phyloP scores from a whole-genome alignment of 2,797 vertebrate genomes.

The Pseudochaenichthys georgianus region DNA sequence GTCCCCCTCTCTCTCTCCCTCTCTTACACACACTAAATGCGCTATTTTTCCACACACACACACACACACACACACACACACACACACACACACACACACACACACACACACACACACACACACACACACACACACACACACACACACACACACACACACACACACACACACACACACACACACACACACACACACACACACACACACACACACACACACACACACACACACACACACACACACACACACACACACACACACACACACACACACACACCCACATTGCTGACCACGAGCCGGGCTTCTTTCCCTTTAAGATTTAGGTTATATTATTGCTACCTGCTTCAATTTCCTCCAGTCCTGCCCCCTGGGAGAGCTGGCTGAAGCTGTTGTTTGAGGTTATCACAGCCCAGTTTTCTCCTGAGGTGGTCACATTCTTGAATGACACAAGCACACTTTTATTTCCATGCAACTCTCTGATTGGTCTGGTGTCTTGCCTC shows the following conservation, averaged over 20 bases:
- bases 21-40: too few relatives aligned
- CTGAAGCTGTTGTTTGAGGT: conserved; percentile 72
- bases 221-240: conserved; percentile 5
- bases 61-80: too few relatives aligned
- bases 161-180: not conserved
- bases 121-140: rapidly evolving
- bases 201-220: conserved; percentile 2
- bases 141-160: too few relatives aligned
- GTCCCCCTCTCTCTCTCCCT: too few relatives aligned
- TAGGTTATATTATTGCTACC: conserved; percentile 65
- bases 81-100: too few relatives aligned
- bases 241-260: conserved; percentile 8
- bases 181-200: conserved; percentile 12
- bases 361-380: conserved; percentile 50
- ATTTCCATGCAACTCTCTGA: too few relatives aligned
- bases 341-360: conserved; percentile 40
- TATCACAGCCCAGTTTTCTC: conserved; percentile 60
- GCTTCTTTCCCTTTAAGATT: conserved; percentile 59
- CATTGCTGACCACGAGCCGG: not conserved
- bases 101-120: too few relatives aligned
- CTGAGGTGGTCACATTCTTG: conserved; percentile 70
- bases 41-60: too few relatives aligned
- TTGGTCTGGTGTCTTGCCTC: too few relatives aligned
- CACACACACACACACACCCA: conserved; percentile 6
- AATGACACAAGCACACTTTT: too few relatives aligned